These are phyloP conservation scores for Crambe crambe DNA, from an alignment of 37 sponge, comb jelly and placozoan genomes.

Conservation along the genomic window DNA sequence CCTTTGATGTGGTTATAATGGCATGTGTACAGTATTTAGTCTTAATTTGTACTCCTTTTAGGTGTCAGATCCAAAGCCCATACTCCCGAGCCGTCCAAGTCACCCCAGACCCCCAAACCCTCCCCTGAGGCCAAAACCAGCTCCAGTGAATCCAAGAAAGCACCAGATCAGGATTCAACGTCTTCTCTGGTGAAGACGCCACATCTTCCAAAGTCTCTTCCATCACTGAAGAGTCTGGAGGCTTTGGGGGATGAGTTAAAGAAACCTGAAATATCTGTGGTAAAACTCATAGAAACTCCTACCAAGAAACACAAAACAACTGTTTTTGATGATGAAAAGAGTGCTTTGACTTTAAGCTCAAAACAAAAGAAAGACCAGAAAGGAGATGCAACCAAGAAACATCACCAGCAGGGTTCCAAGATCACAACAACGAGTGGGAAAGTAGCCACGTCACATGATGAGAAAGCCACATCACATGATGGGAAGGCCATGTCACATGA, in stretches of 20 bases:
- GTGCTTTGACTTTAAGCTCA: not conserved
- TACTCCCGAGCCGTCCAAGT: not conserved
- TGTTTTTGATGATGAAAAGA: not conserved
- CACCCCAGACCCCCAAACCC: slow-evolving; percentile 2
- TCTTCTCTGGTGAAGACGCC: not conserved
- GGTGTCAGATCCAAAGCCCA: not conserved
- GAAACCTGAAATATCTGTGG: not conserved
- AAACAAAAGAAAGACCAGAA: not conserved
- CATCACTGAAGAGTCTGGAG: not conserved
- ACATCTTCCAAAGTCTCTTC: too few relatives aligned
- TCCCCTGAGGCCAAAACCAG: slow-evolving; percentile 1
- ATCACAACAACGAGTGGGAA: not conserved
- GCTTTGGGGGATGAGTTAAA: not conserved
- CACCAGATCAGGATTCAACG: not conserved
- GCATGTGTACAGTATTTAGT: too few relatives aligned
- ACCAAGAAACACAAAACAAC: not conserved
- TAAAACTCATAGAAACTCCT: not conserved
- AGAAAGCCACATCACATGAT: too few relatives aligned
- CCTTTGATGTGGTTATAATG: too few relatives aligned
- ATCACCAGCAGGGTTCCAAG: not conserved
- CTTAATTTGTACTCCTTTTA: too few relatives aligned
- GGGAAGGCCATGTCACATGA: too few relatives aligned
- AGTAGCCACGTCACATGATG: not conserved
- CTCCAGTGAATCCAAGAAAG: not conserved
- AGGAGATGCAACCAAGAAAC: not conserved